Evolutionary conservation across 2,113 vertebrate species (phyloP), one percentile per base, ranked within the genome.

Genomic region (Scolopax mira): DNA sequence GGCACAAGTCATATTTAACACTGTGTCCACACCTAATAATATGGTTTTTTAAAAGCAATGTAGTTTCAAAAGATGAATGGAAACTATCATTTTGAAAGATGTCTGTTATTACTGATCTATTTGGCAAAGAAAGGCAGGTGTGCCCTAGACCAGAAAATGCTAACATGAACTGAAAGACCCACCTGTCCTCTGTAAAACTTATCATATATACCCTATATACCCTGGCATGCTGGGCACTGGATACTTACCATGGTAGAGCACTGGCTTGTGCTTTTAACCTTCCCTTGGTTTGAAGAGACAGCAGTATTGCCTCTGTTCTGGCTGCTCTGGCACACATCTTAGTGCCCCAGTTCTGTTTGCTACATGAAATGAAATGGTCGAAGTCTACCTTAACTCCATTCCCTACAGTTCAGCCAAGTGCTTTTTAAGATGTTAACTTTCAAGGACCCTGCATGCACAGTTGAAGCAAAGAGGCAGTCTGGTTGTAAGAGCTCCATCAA

Each of bases 71-170:
- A 75, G 60, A 39, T 95, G 95, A 96, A 96, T 79, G 75, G 83
- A 91, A 93, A 82, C 60, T 70, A 91, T n/a, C 49, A 78, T 55
- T 91, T 91, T 90, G 79, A 90, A 78, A 89, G 66, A 66, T 48
- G 48, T 44, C 69, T 80, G 85, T 72, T 88, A 92, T 81, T 91
- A 93, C 79, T 82, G 73, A 94, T 89, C 64, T 89, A 39, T 95
- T 85, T 94, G 91, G 92, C 55, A 93, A 93, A 55, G 66, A 93
- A 93, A 39, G 82, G 60, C 70, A 96, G 37, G 75, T 78, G 79
- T 57, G 51, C 9, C 25, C 37, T 65, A 81, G 79, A 92, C 58
- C 12, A 4, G 44, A 78, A 95, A 91, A 94, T 12, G 10, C 48
- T 90, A 88, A 57, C 1, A 2, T 35, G 71, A 96, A 96, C 89